Evolutionary conservation across 2,797 vertebrate species (phyloP).

Genomic region (Myotis daubentonii): DNA sequence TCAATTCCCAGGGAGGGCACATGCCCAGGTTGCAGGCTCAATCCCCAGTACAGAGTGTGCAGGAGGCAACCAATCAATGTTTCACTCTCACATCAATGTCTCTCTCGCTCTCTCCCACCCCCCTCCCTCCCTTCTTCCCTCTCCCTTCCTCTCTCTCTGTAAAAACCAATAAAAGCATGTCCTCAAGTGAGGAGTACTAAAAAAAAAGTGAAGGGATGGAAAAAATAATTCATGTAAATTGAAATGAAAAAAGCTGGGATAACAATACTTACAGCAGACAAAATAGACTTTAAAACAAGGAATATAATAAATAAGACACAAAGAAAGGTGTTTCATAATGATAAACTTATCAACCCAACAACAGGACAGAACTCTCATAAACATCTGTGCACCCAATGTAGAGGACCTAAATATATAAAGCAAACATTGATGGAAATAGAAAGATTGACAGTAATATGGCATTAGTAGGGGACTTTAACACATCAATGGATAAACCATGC

Average conservation of each 20-base stretch:
- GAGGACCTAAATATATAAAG: neutral
- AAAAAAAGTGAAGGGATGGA: neutral
- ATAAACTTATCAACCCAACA: neutral
- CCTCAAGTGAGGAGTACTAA: no score
- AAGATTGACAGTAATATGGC: neutral
- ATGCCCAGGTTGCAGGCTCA: no score
- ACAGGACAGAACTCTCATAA: neutral
- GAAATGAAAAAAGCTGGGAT: neutral
- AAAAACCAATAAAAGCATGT: no score
- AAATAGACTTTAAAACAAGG: neutral
- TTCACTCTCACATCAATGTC: no score
- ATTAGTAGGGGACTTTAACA: neutral
- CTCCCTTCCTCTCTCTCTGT: no score
- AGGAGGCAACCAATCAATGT: no score
- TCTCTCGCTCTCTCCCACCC: no score
- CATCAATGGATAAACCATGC: neutral
- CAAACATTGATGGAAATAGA: neutral
- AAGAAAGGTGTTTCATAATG: neutral
- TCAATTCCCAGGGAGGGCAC: no score
- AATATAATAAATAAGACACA: neutral
- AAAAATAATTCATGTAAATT: neutral
- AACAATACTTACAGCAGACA: neutral
- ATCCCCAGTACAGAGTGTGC: no score
- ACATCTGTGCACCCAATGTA: neutral
- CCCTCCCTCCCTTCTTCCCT: no score